Percentiles rank a stretch among this genome's conserved stretches.
phyloP scores from a whole-genome alignment of 2,113 vertebrate species.

The Suncus etruscus region DNA sequence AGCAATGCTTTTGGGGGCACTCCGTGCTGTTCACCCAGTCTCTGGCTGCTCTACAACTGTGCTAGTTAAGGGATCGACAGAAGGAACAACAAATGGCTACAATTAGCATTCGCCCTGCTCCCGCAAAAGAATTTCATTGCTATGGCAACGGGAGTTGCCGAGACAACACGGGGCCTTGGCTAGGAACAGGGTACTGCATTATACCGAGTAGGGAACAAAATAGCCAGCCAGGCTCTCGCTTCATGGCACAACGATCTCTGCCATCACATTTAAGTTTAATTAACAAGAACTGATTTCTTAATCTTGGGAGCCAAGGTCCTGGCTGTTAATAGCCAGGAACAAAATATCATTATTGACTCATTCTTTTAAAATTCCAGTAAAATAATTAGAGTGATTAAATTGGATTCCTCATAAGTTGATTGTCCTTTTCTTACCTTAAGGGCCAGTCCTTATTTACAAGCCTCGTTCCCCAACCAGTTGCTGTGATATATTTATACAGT shows the following conservation, averaged over 20 bases:
- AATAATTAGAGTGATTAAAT: slow-evolving; percentile 63
- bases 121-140: slow-evolving; percentile 84
- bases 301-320: slow-evolving; percentile 16
- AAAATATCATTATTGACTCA: slow-evolving; percentile 73
- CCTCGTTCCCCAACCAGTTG: background rate
- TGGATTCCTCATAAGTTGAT: slow-evolving; percentile 17
- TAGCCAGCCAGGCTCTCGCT: slow-evolving; percentile 9
- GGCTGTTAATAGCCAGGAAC: slow-evolving; percentile 67
- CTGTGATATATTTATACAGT: background rate
- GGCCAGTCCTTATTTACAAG: slow-evolving; percentile 35
- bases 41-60: slow-evolving; percentile 84
- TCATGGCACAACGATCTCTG: slow-evolving; percentile 18
- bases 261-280: slow-evolving; percentile 72
- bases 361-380: slow-evolving; percentile 74
- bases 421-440: slow-evolving; percentile 48
- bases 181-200: slow-evolving; percentile 70
- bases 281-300: slow-evolving; percentile 71
- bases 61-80: slow-evolving; percentile 85
- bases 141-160: slow-evolving; percentile 88
- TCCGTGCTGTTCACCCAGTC: slow-evolving; percentile 83
- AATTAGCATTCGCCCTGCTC: slow-evolving; percentile 82
- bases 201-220: slow-evolving; percentile 69
- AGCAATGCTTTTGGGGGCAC: slow-evolving; percentile 82
- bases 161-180: slow-evolving; percentile 82
- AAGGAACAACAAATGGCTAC: slow-evolving; percentile 83